Conservation (phyloP, 1,140 invertebrate species). For the Drosophila seguyi region DNA sequence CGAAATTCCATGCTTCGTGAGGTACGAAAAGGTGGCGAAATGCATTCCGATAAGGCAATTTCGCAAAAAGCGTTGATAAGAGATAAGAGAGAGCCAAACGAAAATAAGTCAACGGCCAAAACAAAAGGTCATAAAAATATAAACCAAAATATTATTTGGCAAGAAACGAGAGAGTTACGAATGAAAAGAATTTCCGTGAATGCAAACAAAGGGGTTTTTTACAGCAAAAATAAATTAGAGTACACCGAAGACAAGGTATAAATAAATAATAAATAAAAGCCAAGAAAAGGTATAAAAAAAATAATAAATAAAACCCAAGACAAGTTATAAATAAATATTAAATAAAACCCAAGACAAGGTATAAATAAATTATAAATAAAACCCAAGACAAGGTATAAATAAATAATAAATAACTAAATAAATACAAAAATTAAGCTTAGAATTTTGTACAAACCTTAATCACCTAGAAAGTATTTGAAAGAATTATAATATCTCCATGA, state of each 20-base stretch:
- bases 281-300: background rate
- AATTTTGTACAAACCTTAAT: background rate
- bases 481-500: background rate
- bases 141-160: background rate
- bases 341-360: background rate
- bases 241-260: background rate
- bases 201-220: background rate
- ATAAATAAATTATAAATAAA: background rate
- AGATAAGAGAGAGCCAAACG: background rate
- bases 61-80: conserved; percentile 10
- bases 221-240: background rate
- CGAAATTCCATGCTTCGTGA: background rate
- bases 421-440: background rate
- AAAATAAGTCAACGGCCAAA: conserved; percentile 21
- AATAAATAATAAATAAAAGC: background rate
- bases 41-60: conserved; percentile 17
- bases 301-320: background rate
- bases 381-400: background rate
- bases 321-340: background rate
- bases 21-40: conserved; percentile 15
- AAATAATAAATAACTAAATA: background rate
- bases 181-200: background rate
- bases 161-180: background rate
- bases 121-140: conserved; percentile 20
- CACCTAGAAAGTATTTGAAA: background rate